Evolutionary conservation across 2,113 vertebrate species (phyloP).

Genomic region (Tautogolabrus adspersus): DNA sequence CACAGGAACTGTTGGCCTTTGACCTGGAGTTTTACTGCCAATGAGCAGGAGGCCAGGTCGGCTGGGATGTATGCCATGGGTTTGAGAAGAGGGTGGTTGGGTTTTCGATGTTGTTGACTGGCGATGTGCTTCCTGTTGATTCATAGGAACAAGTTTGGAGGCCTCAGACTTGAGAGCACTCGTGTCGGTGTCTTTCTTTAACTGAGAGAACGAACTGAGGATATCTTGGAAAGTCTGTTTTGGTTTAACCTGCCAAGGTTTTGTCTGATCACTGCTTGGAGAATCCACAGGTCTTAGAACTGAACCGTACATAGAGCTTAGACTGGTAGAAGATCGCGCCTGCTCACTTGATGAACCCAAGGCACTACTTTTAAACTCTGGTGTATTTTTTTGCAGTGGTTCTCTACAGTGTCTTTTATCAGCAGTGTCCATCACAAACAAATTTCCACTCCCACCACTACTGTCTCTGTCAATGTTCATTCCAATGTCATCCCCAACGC

Average conservation of each 20-base stretch:
- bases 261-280: fast-evolving
- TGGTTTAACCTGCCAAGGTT: background rate
- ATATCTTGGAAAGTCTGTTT: background rate
- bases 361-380: conserved; percentile 36
- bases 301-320: background rate
- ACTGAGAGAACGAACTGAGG: background rate
- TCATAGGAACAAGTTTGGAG: background rate
- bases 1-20: background rate
- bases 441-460: background rate
- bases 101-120: background rate
- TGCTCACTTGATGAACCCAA: conserved; percentile 19
- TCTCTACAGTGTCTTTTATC: background rate
- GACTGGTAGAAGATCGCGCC: background rate
- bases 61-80: background rate
- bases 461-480: background rate
- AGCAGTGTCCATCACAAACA: background rate
- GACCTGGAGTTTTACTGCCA: background rate
- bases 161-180: background rate
- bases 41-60: background rate
- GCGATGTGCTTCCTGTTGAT: background rate
- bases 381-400: conserved; percentile 62
- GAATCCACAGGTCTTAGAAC: conserved; percentile 1
- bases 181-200: background rate
- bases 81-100: background rate
- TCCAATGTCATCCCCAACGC: conserved; percentile 77